Percentiles rank a stretch among this genome's conserved stretches.
Conservation (phyloP, 2,888 invertebrate genomes). For the Homarus gammarus region DNA sequence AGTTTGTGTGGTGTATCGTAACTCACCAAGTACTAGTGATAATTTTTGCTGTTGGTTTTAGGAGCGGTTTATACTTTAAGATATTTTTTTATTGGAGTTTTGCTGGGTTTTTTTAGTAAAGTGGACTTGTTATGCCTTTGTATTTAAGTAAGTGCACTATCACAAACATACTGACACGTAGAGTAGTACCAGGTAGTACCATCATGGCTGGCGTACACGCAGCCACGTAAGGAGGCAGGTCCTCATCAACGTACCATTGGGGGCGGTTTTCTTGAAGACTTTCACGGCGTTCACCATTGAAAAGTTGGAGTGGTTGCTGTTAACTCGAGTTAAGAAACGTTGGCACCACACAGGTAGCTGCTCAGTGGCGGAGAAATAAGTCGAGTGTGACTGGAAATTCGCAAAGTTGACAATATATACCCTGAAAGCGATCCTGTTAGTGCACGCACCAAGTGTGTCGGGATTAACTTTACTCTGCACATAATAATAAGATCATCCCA, state of each 20-base stretch:
- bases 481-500: background rate
- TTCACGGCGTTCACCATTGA: constrained; percentile 89
- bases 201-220: background rate
- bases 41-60: background rate
- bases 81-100: background rate
- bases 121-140: background rate
- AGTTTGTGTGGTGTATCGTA: background rate
- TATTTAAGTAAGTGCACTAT: background rate
- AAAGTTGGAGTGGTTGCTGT: constrained; percentile 3
- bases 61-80: no score
- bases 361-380: constrained; percentile 14
- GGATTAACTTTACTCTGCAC: background rate
- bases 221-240: background rate
- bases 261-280: constrained; percentile 95
- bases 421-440: constrained; percentile 33
- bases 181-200: background rate
- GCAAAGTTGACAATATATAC: constrained; percentile 34
- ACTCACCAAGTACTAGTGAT: background rate
- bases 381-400: background rate
- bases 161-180: background rate
- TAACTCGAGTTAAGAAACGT: background rate
- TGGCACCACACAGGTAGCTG: constrained; percentile 1
- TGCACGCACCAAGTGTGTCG: background rate
- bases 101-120: background rate
- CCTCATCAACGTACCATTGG: constrained; percentile 84